Percentiles rank a stretch among this genome's conserved stretches.
These are phyloP conservation scores for Littorina saxatilis DNA, from an alignment of 1,140 invertebrate genomes.

Conservation along the genomic window DNA sequence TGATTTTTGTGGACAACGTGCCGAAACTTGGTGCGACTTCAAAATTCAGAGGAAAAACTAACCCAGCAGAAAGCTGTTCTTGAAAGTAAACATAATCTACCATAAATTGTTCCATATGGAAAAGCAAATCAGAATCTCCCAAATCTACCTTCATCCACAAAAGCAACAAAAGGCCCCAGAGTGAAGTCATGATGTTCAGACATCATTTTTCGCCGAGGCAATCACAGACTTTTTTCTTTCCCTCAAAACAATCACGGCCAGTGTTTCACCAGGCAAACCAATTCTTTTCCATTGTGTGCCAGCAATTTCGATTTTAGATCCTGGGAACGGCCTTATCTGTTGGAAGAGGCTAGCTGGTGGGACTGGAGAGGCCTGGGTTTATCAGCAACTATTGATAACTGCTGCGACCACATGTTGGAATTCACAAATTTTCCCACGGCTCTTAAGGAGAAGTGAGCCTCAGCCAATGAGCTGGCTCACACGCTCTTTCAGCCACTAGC, in stretches of 20 bases:
- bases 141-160: constrained; percentile 18
- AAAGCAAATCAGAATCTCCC: too few relatives aligned
- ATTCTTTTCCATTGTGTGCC: constrained; percentile 8
- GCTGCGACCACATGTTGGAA: constrained; percentile 23
- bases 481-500: constrained; percentile 12
- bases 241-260: not conserved
- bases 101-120: not conserved
- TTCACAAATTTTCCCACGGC: constrained; percentile 32
- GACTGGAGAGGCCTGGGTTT: constrained; percentile 8
- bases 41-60: too few relatives aligned
- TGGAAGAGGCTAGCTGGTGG: constrained; percentile 22
- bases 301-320: constrained; percentile 15
- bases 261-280: constrained; percentile 25
- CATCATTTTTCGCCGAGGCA: constrained; percentile 23
- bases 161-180: constrained; percentile 3
- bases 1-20: too few relatives aligned
- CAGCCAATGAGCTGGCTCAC: constrained; percentile 8
- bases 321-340: constrained; percentile 21
- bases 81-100: too few relatives aligned
- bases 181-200: constrained; percentile 23
- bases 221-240: not conserved
- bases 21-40: too few relatives aligned
- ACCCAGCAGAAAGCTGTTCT: too few relatives aligned
- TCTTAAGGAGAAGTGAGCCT: constrained; percentile 32
- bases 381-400: constrained; percentile 40